These are phyloP conservation scores for Mechanitis mazaeus DNA, from an alignment of 2,888 invertebrate species.

Conservation along the genomic window DNA sequence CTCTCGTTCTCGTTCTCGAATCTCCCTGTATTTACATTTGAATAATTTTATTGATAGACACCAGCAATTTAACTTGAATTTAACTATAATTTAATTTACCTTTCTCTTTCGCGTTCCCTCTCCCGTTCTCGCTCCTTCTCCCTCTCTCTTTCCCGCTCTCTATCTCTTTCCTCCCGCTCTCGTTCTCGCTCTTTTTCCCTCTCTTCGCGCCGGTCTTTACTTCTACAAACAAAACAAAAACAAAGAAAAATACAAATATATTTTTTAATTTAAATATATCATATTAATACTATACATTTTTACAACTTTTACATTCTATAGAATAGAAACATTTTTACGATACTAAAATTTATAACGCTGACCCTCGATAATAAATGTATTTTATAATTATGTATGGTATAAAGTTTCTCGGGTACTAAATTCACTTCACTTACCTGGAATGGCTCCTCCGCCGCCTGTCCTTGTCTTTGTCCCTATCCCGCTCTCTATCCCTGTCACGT, in stretches of 20 bases:
- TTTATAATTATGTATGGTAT: too few species aligned
- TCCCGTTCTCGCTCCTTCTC: constrained; percentile 47
- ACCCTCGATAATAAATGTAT: too few species aligned
- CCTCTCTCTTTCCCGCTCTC: constrained; percentile 55
- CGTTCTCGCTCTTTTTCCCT: constrained; percentile 47
- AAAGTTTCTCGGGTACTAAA: too few species aligned
- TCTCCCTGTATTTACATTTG: constrained; percentile 39
- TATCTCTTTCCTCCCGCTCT: constrained; percentile 51
- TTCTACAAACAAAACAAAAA: constrained; percentile 27
- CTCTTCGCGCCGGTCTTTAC: constrained; percentile 41
- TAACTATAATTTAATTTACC: constrained; percentile 30
- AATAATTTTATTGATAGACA: too few species aligned
- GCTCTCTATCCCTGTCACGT: constrained; percentile 49
- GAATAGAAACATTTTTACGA: too few species aligned
- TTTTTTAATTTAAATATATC: too few species aligned
- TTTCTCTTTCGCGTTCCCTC: constrained; percentile 64
- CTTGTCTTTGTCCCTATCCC: constrained; percentile 57
- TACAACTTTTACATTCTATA: too few species aligned
- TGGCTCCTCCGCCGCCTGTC: constrained; percentile 45
- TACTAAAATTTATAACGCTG: too few species aligned
- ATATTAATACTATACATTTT: too few species aligned
- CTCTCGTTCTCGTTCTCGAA: constrained; percentile 49
- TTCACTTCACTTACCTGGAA: constrained; percentile 36
- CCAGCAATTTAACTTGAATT: too few species aligned
- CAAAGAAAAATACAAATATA: background rate